Evolutionary conservation across 92 coral and sea anemone genomes (phyloP).

Genomic region (Palythoa grandis): DNA sequence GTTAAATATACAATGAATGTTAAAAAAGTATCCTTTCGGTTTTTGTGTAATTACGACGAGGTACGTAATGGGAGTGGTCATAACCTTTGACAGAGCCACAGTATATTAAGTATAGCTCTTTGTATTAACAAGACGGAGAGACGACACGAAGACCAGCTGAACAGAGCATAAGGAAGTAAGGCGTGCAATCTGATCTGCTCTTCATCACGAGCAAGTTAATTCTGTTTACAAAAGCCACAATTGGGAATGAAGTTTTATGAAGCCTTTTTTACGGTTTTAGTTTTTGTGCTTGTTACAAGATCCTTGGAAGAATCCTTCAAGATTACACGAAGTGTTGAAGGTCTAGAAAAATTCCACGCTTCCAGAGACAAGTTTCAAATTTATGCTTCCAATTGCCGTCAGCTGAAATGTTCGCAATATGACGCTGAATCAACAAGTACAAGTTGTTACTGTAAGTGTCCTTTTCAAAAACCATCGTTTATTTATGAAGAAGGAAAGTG

Average conservation of each 20-base stretch:
- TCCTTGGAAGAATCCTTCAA: slow-evolving; percentile 1
- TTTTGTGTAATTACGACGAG: too few species aligned
- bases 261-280: neutral
- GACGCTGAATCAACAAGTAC: neutral
- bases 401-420: neutral
- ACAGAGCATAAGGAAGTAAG: too few species aligned
- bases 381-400: neutral
- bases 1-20: too few species aligned
- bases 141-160: too few species aligned
- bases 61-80: too few species aligned
- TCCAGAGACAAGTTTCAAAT: slow-evolving; percentile 27
- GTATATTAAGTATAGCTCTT: too few species aligned
- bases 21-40: too few species aligned
- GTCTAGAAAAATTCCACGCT: neutral
- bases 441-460: slow-evolving; percentile 3
- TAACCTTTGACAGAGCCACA: too few species aligned
- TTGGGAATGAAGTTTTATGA: neutral
- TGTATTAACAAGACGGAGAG: too few species aligned
- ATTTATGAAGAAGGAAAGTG: slow-evolving; percentile 21
- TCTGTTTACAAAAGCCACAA: neutral
- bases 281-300: neutral
- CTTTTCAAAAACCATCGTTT: slow-evolving; percentile 11
- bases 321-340: slow-evolving; percentile 15
- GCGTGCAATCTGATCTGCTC: too few species aligned
- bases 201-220: neutral